A percentile compares a stretch with the other conserved stretches of the same genome.
Conservation (phyloP, 2,888 invertebrate species). For the Heteromyza rotundicornis region DNA sequence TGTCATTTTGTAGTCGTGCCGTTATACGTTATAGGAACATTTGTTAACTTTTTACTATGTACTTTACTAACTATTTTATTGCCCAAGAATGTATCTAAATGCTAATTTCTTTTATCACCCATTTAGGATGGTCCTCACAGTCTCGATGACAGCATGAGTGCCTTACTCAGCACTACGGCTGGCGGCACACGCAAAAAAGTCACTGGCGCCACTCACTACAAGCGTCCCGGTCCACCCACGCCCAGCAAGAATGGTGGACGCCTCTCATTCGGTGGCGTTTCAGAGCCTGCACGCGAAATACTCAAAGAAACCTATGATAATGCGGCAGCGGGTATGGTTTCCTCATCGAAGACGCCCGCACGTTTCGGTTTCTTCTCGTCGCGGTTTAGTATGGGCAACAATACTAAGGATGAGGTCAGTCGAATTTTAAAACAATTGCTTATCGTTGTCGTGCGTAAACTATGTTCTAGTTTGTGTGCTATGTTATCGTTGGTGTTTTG, state of each 20-base stretch:
- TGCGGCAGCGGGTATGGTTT: conserved; percentile 30
- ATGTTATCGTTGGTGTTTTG: too few species aligned
- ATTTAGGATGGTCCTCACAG: conserved; percentile 49
- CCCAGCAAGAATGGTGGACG: conserved; percentile 83
- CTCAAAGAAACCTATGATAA: conserved; percentile 65
- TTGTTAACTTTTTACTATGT: too few species aligned
- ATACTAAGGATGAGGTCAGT: conserved; percentile 61
- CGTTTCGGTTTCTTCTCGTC: conserved; percentile 70
- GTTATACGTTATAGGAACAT: too few species aligned
- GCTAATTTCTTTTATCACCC: too few species aligned
- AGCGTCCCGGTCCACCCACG: conserved; percentile 85
- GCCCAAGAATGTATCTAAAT: too few species aligned
- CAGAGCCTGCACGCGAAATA: conserved; percentile 65
- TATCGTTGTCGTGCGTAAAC: too few species aligned
- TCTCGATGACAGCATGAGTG: conserved; percentile 59
- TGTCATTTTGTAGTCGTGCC: neutral
- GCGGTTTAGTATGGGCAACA: conserved; percentile 49
- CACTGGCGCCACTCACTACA: conserved; percentile 76
- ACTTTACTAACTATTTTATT: too few species aligned
- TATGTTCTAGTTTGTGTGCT: too few species aligned
- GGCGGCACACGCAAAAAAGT: conserved; percentile 61
- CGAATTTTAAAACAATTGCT: neutral
- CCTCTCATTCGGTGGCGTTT: conserved; percentile 66
- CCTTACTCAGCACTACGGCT: conserved; percentile 56
- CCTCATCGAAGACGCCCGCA: conserved; percentile 69